phyloP scores from a whole-genome alignment of 2,888 invertebrate species.

The Mesoligia furuncula region DNA sequence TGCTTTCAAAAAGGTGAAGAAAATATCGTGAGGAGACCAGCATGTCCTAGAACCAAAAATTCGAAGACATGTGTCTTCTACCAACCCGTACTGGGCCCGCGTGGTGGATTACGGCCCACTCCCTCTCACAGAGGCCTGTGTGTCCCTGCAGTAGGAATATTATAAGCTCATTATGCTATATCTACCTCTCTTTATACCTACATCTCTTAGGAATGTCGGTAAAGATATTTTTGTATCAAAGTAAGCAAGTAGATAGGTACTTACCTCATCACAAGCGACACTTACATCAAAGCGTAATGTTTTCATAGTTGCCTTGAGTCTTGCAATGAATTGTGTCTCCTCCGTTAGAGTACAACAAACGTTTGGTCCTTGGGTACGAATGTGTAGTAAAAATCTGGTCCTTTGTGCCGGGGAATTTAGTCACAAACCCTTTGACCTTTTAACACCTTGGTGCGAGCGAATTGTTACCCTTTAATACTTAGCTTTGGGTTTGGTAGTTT shows the following conservation, averaged over 20 bases:
- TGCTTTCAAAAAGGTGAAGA: no score
- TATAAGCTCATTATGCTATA: background rate
- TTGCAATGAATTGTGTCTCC: background rate
- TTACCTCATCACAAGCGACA: background rate
- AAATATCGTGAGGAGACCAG: no score
- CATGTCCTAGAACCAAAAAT: no score
- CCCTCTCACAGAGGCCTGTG: background rate
- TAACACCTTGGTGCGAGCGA: background rate
- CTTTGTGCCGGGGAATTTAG: background rate
- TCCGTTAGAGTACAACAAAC: background rate
- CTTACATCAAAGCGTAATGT: background rate
- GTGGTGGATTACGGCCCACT: no score
- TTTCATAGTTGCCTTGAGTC: background rate
- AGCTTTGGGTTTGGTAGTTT: background rate
- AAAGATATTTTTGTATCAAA: background rate
- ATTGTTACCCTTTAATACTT: slow-evolving; percentile 3
- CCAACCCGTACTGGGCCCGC: no score
- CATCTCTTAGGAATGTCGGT: background rate
- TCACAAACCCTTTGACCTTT: slow-evolving; percentile 8
- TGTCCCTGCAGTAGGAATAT: background rate
- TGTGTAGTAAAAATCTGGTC: background rate
- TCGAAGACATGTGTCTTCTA: no score
- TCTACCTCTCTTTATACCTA: background rate
- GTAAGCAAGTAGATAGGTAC: background rate
- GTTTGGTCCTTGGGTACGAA: background rate